Percentiles rank a stretch among this genome's conserved stretches.
These are phyloP conservation scores for Dilophus febrilis DNA, from an alignment of 2,888 invertebrate genomes.

Conservation along the genomic window DNA sequence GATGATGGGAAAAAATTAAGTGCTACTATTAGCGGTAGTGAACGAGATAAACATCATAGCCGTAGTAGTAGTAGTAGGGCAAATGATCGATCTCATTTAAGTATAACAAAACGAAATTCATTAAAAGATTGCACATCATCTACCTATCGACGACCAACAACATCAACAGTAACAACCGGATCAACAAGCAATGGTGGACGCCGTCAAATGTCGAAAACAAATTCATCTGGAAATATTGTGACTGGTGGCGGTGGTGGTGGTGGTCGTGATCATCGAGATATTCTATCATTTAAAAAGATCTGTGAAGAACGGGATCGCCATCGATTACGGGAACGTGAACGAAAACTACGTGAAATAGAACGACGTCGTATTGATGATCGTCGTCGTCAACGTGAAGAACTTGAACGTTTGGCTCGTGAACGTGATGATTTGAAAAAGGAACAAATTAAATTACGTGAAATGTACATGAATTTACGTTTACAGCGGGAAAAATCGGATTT, in stretches of 20 bases:
- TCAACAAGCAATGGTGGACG: conserved; percentile 35
- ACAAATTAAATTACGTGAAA: too few relatives aligned
- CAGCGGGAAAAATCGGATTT: conserved; percentile 79
- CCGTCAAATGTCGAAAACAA: conserved; percentile 18
- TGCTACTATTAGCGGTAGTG: too few relatives aligned
- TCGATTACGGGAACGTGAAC: conserved; percentile 62
- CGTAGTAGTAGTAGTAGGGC: too few relatives aligned
- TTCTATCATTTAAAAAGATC: conserved; percentile 65
- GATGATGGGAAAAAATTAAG: too few relatives aligned
- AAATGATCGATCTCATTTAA: too few relatives aligned
- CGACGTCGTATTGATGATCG: conserved; percentile 64
- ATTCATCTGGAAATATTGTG: conserved; percentile 21
- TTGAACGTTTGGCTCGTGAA: conserved; percentile 62
- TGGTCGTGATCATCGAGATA: conserved; percentile 36
- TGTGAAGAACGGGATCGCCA: conserved; percentile 64
- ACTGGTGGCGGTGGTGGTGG: conserved; percentile 30
- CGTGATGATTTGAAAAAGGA: conserved; percentile 66
- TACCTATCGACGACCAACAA: too few relatives aligned
- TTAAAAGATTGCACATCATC: too few relatives aligned
- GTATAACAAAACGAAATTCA: too few relatives aligned
- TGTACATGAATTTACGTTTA: too few relatives aligned
- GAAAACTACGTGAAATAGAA: conserved; percentile 61
- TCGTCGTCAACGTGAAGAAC: conserved; percentile 69
- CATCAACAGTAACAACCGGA: too few relatives aligned
- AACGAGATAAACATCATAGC: too few relatives aligned